phyloP scores from a whole-genome alignment of 1,140 invertebrate genomes.

The Neuroterus valhalla region DNA sequence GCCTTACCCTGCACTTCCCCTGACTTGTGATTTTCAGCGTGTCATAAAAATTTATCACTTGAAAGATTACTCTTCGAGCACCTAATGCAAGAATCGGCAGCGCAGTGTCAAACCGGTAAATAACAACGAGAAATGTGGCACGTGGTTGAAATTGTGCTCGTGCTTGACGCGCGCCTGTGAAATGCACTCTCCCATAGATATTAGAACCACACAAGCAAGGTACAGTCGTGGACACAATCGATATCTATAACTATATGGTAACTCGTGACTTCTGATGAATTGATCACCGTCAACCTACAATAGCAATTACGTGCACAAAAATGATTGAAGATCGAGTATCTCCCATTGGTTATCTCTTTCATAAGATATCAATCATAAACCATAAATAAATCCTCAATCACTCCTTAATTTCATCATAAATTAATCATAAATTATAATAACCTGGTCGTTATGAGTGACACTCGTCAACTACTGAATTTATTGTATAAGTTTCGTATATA shows the following conservation, averaged over 20 bases:
- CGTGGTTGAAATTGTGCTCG: slow-evolving; percentile 51
- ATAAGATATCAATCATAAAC: neutral
- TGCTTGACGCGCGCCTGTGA: slow-evolving; percentile 61
- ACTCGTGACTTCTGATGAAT: slow-evolving; percentile 25
- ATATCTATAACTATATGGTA: neutral
- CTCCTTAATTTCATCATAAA: too few relatives aligned
- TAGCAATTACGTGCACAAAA: neutral
- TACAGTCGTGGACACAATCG: slow-evolving; percentile 7
- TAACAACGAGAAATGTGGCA: slow-evolving; percentile 37
- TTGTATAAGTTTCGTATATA: too few relatives aligned
- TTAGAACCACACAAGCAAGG: neutral
- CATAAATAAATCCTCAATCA: too few relatives aligned
- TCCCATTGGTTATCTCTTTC: neutral
- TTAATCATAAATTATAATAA: too few relatives aligned
- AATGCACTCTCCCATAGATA: slow-evolving; percentile 36
- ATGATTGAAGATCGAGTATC: neutral
- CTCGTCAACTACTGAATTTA: too few relatives aligned
- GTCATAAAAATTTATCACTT: neutral
- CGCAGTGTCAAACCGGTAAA: neutral
- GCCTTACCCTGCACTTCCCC: too few relatives aligned
- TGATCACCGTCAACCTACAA: neutral
- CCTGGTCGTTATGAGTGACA: too few relatives aligned
- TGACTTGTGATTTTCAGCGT: too few relatives aligned
- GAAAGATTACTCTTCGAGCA: neutral
- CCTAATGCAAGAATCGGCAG: neutral